phyloP scores from a whole-genome alignment of 2,797 vertebrate genomes.

The Crenichthys baileyi region DNA sequence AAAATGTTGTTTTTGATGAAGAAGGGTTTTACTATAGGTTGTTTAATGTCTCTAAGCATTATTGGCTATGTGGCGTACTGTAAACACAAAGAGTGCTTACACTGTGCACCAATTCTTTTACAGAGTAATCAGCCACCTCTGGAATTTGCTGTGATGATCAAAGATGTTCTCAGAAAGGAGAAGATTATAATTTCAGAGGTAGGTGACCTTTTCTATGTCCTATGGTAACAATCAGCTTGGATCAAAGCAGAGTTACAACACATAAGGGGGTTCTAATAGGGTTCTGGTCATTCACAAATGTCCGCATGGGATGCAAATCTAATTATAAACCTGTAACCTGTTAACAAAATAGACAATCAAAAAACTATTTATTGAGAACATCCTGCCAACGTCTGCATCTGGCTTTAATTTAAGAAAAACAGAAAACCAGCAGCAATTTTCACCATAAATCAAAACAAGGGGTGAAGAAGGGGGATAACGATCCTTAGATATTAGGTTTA shows the following conservation, averaged over 20 bases:
- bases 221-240: too few relatives aligned
- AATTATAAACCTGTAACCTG: too few relatives aligned
- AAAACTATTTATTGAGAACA: too few relatives aligned
- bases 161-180: conserved; percentile 87
- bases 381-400: too few relatives aligned
- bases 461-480: background rate
- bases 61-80: background rate
- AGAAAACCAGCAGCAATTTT: too few relatives aligned
- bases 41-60: background rate
- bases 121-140: conserved; percentile 84
- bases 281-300: too few relatives aligned
- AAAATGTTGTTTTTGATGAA: background rate
- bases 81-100: background rate
- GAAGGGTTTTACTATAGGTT: background rate
- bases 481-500: background rate
- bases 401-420: too few relatives aligned
- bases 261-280: too few relatives aligned
- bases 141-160: conserved; percentile 83
- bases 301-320: too few relatives aligned
- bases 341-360: too few relatives aligned
- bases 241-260: too few relatives aligned
- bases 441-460: too few relatives aligned
- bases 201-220: conserved; percentile 36
- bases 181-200: conserved; percentile 83
- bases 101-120: conserved; percentile 34